Evolutionary conservation across 37 sponge, comb jelly and placozoan species (phyloP).

Genomic region (Geodia barretti): DNA sequence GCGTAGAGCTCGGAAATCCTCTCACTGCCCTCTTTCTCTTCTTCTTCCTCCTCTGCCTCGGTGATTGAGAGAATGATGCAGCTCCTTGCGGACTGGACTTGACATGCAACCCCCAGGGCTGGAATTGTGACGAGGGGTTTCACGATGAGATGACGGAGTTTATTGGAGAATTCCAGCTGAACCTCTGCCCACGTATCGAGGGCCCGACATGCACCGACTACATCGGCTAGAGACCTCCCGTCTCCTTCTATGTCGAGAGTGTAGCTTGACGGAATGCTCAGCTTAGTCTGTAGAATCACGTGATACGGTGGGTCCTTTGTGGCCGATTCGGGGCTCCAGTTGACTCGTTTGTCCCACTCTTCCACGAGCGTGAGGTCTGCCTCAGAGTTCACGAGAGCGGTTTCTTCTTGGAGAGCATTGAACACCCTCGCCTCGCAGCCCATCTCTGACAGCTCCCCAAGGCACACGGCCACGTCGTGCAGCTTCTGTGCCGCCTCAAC

Average conservation of each 20-base stretch:
- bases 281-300: neutral
- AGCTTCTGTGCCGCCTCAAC: constrained; percentile 9
- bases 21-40: neutral
- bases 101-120: neutral
- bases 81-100: neutral
- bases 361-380: constrained; percentile 11
- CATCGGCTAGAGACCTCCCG: neutral
- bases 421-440: constrained; percentile 64
- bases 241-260: too few relatives aligned
- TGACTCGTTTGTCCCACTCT: constrained; percentile 54
- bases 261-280: constrained; percentile 2
- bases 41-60: neutral
- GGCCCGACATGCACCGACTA: neutral
- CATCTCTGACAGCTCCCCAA: neutral
- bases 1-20: constrained; percentile 19
- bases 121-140: constrained; percentile 25
- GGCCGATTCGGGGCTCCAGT: constrained; percentile 39
- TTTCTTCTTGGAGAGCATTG: constrained; percentile 38
- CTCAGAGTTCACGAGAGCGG: neutral
- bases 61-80: neutral
- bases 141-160: constrained; percentile 17
- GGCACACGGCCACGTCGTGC: neutral
- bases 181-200: constrained; percentile 1
- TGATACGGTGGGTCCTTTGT: neutral
- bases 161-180: constrained; percentile 2